These are phyloP conservation scores for Aphelocoma californica DNA, from an alignment of 2,797 vertebrate genomes.

Conservation along the genomic window DNA sequence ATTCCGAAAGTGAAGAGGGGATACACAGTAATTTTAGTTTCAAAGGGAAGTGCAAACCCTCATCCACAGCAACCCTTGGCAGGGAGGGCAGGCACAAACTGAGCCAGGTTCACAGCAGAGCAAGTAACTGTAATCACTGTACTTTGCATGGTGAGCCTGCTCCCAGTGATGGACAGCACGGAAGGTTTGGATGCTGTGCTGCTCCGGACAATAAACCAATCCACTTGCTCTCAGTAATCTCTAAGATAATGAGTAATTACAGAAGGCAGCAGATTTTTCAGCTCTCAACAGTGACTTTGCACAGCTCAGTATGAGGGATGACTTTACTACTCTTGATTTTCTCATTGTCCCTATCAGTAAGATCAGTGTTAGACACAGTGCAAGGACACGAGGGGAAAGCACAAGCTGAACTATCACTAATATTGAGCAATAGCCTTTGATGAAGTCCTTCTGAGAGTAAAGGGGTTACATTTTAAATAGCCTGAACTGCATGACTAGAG, in stretches of 20 bases:
- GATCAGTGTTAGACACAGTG: rapidly evolving
- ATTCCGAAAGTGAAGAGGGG: neutral
- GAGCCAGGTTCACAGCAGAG: neutral
- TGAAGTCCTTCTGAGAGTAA: neutral
- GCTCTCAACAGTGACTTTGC: neutral
- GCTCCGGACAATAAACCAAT: neutral
- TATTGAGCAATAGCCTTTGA: neutral
- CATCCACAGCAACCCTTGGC: neutral
- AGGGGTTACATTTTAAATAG: neutral
- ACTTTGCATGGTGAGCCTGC: neutral
- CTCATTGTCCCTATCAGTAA: neutral
- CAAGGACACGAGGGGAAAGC: neutral
- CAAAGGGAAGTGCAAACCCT: neutral
- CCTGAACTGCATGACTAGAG: neutral
- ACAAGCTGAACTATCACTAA: neutral
- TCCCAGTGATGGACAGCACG: neutral
- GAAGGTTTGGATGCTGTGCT: neutral
- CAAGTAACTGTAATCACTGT: neutral
- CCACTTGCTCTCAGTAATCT: neutral
- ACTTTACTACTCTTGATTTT: neutral
- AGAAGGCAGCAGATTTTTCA: neutral
- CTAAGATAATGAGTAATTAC: neutral
- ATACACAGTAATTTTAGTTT: neutral
- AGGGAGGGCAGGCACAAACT: neutral
- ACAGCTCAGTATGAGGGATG: neutral